Base-by-base conservation (phyloP, 2,888 invertebrate genomes). In the Lycocerus yunnanus region DNA sequence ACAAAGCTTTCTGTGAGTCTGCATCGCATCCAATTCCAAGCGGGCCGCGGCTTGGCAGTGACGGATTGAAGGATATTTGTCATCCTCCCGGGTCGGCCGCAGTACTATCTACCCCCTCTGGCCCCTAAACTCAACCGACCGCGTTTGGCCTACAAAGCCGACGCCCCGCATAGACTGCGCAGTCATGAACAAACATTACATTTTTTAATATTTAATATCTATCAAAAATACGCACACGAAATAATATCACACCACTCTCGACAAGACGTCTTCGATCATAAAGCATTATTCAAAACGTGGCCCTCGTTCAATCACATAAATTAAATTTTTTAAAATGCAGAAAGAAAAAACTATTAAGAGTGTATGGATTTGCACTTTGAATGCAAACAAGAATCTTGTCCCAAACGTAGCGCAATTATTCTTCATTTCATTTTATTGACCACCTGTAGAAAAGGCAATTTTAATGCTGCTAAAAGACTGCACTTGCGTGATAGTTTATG, bases 61-160 rank as follows among this genome's bases (percentile, higher is more conserved):
- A 92, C 91, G 90, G 90, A 92, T 92, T 90, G 91, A 87, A 88
- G 86, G 86, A 88, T 89, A 91, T 92, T 91, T 91, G 91, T 92
- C 91, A 92, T 92, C 91, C 90, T 89, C 88, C 88, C 88, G 88
- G 88, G 85, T 86, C 85, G 85, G 88, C 86, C 88, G 84, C 87
- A 86, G 84, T 86, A 87, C 88, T 83, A 85, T 85, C 85, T 83
- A 81, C 79, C 83, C 83, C 84, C 84, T 82, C 82, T 80, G 78
- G 82, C 84, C 83, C 79, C 78, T 75, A 72, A 69, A 69, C 76
- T 72, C 72, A 78, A 63, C 73, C 77, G 74, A 77, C 78, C 77
- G 75, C 76, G 76, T 72, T 79, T 74, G 77, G 77, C 77, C 78
- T 78, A 80, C 78, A 76, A 66, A 76, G 76, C 76, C 74, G 76